Conservation (phyloP, 2,113 vertebrate species). For the Pedetes capensis region DNA sequence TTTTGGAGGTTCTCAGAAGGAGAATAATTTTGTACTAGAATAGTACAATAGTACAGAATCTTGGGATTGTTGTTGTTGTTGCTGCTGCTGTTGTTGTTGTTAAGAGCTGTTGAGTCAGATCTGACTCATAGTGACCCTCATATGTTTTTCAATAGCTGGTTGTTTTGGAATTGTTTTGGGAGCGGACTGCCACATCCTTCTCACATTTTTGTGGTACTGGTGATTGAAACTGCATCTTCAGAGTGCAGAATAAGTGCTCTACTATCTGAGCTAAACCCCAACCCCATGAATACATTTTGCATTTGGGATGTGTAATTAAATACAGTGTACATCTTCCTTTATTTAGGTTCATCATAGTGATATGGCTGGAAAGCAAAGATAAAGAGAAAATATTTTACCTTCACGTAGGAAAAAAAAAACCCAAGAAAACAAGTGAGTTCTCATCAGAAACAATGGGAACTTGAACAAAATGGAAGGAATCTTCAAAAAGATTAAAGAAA, state of each 20-base stretch:
- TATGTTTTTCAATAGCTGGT: no score
- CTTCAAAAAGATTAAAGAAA: neutral
- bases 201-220: no score
- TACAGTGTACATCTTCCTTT: neutral
- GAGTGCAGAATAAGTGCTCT: no score
- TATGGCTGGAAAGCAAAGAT: neutral
- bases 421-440: neutral
- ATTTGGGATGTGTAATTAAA: neutral
- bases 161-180: no score
- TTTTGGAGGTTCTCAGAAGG: neutral
- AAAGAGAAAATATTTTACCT: neutral
- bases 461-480: neutral
- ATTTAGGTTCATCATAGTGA: neutral
- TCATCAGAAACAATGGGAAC: neutral
- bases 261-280: no score
- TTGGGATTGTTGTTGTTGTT: no score
- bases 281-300: neutral
- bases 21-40: neutral
- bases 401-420: neutral
- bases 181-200: no score
- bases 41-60: no score
- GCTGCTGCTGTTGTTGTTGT: no score
- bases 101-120: no score
- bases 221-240: no score
- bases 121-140: no score